Conservation (phyloP, 2,113 vertebrate species). For the Bolborhynchus lineola region DNA sequence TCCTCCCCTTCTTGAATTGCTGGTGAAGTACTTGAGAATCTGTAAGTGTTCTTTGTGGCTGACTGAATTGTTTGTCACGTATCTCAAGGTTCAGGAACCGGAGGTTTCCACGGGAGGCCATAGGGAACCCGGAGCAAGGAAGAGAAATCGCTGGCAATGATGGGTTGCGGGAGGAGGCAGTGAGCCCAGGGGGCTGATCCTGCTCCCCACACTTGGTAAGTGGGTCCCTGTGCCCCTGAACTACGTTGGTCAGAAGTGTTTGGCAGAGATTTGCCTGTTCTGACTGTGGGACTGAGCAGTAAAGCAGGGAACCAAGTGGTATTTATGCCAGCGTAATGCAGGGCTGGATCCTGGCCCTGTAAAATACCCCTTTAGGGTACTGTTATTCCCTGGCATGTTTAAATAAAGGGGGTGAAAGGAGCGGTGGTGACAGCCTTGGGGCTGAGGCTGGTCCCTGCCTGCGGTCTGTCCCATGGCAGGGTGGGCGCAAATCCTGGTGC, state of each 20-base stretch:
- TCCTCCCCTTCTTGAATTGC: neutral
- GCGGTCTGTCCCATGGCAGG: neutral
- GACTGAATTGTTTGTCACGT: neutral
- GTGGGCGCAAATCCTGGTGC: neutral
- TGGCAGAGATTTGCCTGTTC: neutral
- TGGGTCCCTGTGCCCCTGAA: neutral
- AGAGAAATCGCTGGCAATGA: neutral
- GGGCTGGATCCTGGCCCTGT: neutral
- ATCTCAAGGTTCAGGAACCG: neutral
- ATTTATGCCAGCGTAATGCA: fast-evolving
- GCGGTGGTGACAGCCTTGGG: no score
- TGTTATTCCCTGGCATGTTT: neutral
- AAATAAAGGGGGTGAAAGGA: neutral
- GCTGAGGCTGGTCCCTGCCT: neutral
- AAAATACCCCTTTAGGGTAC: neutral
- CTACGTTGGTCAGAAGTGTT: fast-evolving
- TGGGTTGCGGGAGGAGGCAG: neutral
- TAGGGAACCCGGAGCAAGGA: fast-evolving
- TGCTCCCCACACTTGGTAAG: neutral
- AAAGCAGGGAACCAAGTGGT: neutral
- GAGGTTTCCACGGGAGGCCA: neutral
- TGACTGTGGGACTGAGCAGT: fast-evolving
- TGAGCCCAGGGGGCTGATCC: neutral
- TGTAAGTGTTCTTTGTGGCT: neutral
- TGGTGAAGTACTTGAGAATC: neutral